Percentiles rank a stretch among this genome's conserved stretches.
phyloP scores from a whole-genome alignment of 2,888 invertebrate species.

The Balanococcus diminutus region DNA sequence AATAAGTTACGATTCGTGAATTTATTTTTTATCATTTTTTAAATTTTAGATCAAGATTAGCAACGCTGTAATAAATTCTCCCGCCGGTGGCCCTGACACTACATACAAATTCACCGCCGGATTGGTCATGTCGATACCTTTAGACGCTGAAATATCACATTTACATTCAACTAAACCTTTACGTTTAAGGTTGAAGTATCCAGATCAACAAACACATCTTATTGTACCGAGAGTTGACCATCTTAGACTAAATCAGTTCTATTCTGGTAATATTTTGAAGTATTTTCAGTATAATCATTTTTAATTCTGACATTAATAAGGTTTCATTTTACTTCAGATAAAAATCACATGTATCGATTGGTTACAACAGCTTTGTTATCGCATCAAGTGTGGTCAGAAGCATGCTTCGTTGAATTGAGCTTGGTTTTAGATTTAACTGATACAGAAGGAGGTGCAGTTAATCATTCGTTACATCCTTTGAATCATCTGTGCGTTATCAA shows the following conservation, averaged over 20 bases:
- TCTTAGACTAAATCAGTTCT: slow-evolving; percentile 63
- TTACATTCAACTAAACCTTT: slow-evolving; percentile 75
- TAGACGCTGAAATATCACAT: slow-evolving; percentile 85
- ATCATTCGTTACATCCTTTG: slow-evolving; percentile 64
- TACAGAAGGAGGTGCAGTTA: slow-evolving; percentile 62
- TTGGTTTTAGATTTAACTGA: slow-evolving; percentile 79
- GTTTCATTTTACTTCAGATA: slow-evolving; percentile 62
- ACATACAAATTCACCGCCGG: slow-evolving; percentile 92
- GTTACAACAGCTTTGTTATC: slow-evolving; percentile 87
- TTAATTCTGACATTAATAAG: not conserved
- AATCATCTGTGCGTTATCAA: slow-evolving; percentile 72
- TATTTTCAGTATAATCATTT: not conserved
- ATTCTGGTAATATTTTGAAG: slow-evolving; percentile 54
- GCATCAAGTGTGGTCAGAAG: slow-evolving; percentile 91
- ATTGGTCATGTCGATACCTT: slow-evolving; percentile 81
- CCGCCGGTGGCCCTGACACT: slow-evolving; percentile 79
- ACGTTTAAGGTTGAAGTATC: slow-evolving; percentile 86
- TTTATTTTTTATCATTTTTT: too few species aligned
- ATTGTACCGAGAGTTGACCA: slow-evolving; percentile 80
- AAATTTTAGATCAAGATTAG: slow-evolving; percentile 74
- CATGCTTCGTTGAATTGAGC: slow-evolving; percentile 85
- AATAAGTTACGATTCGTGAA: too few species aligned
- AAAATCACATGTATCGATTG: slow-evolving; percentile 70
- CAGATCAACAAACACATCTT: slow-evolving; percentile 86
- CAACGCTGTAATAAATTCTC: slow-evolving; percentile 81